Base-by-base conservation (phyloP, 2,797 vertebrate species). In the Ctenopoma multispine region DNA sequence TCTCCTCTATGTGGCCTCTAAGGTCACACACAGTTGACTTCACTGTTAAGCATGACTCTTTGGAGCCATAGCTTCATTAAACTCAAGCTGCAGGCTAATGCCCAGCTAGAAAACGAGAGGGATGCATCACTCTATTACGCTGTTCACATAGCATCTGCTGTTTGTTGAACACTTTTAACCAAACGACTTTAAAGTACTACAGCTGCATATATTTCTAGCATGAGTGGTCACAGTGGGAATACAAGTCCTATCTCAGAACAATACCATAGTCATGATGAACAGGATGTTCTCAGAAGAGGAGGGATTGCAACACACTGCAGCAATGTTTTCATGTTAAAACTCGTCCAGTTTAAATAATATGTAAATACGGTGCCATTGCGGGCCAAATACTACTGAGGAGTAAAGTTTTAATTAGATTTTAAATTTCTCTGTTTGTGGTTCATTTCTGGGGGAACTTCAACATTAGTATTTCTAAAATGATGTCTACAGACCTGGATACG, bases 31-130 rank as follows among this genome's bases (percentile, higher is more conserved):
- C n/a, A n/a, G n/a, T 57, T 66, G 44, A 65, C 56, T 58, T 79
- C 31, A 67, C 53, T 50, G 29, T 53, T 46, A 15, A 18, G 60
- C 31, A 48, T 61, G 18, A 9, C 61, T 46, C 41, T 59, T 43
- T 38, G 34, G 44, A 48, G 72, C 68, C 48, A 38, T 55, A 65
- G 63, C 60, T 71, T 82, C 17, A 68, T 82, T 80, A 71, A 76
- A 48, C 31, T 66, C 36, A 57, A 48, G 17, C 49, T 58, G 14
- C 71, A 76, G 64, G 61, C 44, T 27, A 29, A 18, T n/a, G 43
- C 31, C 50, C 72, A 69, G 80, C 68, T 78, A 69, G 76, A 43
- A 56, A 66, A 34, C 3, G 15, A 43, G 53, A 29, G 17, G 12
- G 1, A 49, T 61, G 31, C 53, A 21, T 51, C 13, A 5, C 53